These are phyloP conservation scores for Denticeps clupeoides DNA, from an alignment of 2,797 vertebrate genomes.

Conservation along the genomic window DNA sequence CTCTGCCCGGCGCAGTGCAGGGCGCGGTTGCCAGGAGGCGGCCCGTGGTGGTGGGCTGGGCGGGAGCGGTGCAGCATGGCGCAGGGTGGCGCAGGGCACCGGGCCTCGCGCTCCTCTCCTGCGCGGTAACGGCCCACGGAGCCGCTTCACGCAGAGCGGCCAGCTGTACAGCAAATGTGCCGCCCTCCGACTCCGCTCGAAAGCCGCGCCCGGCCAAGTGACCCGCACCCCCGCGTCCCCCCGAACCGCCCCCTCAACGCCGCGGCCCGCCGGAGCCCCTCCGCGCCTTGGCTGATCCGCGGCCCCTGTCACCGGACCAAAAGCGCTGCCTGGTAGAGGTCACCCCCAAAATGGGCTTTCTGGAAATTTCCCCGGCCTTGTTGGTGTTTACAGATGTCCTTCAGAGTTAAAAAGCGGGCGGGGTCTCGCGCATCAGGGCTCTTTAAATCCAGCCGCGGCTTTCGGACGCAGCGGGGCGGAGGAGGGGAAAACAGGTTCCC, in stretches of 20 bases:
- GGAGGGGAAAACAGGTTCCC: constrained; percentile 54
- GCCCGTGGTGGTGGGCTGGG: constrained; percentile 81
- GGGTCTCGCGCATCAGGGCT: constrained; percentile 45
- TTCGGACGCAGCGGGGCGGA: constrained; percentile 58
- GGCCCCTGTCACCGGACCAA: constrained; percentile 86
- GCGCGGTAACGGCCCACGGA: constrained; percentile 89
- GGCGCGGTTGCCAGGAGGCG: constrained; percentile 41
- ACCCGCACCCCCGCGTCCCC: constrained; percentile 52
- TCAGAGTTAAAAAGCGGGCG: constrained; percentile 47
- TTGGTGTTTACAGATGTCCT: constrained; percentile 55
- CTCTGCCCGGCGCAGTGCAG: no score
- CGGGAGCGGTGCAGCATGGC: constrained; percentile 56
- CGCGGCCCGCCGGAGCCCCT: constrained; percentile 54
- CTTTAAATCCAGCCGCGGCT: constrained; percentile 53
- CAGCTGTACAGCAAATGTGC: constrained; percentile 94
- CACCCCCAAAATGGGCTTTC: constrained; percentile 66
- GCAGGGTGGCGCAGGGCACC: constrained; percentile 78
- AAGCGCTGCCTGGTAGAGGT: constrained; percentile 75
- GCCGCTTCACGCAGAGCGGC: constrained; percentile 97
- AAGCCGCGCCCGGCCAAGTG: constrained; percentile 32
- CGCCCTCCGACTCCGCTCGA: constrained; percentile 66
- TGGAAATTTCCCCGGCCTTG: constrained; percentile 37
- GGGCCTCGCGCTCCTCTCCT: constrained; percentile 74
- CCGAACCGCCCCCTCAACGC: constrained; percentile 44
- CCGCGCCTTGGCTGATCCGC: constrained; percentile 84